Percentiles rank a stretch among this genome's conserved stretches.
Evolutionary conservation across 2,797 vertebrate genomes (phyloP).

Genomic region (Syngnathus acus): DNA sequence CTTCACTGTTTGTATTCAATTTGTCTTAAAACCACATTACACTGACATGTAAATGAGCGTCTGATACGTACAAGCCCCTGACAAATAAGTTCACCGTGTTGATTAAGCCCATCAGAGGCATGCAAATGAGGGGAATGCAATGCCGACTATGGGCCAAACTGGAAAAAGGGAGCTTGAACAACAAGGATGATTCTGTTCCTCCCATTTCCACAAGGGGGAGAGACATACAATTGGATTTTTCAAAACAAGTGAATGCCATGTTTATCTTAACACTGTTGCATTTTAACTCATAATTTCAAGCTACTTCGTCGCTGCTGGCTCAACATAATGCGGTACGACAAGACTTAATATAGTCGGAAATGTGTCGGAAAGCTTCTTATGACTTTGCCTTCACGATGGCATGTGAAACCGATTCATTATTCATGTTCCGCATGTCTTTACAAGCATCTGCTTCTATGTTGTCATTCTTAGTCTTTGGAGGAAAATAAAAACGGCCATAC

Average conservation of each 20-base stretch:
- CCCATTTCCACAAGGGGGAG: not conserved
- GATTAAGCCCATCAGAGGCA: slow-evolving; percentile 2
- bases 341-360: not conserved
- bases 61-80: not conserved
- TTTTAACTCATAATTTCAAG: not conserved
- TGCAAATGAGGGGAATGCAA: not conserved
- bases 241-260: too few relatives aligned
- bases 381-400: not conserved
- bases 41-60: not conserved
- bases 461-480: too few relatives aligned
- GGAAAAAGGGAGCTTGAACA: not conserved
- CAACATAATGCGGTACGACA: not conserved
- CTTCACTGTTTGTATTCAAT: not conserved
- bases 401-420: not conserved
- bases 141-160: not conserved
- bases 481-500: not conserved
- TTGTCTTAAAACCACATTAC: not conserved
- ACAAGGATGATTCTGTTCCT: not conserved
- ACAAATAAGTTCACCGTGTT: slow-evolving; percentile 4
- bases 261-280: too few relatives aligned
- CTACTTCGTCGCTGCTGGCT: not conserved
- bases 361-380: not conserved
- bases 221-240: not conserved
- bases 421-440: not conserved
- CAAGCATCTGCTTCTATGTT: too few relatives aligned